Percentiles rank a stretch among this genome's conserved stretches.
phyloP scores from a whole-genome alignment of 2,888 invertebrate genomes.

The Anthophora plumipes region DNA sequence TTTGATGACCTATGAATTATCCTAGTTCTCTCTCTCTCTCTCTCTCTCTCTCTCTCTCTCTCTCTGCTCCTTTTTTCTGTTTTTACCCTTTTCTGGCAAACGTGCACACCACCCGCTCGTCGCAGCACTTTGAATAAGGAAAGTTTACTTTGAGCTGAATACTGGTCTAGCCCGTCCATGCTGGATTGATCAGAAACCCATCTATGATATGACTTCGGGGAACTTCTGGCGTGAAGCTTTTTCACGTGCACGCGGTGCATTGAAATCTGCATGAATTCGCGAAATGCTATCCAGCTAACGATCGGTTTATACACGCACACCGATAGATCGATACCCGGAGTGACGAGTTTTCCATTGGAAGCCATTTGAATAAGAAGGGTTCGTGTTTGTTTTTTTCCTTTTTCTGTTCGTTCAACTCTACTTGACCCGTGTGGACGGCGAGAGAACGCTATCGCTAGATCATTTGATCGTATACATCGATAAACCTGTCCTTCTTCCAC shows the following conservation, averaged over 20 bases:
- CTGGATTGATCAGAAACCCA: slow-evolving; percentile 59
- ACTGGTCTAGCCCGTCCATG: not conserved
- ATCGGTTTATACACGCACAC: slow-evolving; percentile 42
- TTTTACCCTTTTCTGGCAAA: not conserved
- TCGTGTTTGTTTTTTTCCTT: slow-evolving; percentile 42
- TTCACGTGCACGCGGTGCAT: slow-evolving; percentile 12
- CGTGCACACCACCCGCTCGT: not conserved
- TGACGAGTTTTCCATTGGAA: slow-evolving; percentile 39
- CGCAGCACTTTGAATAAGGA: slow-evolving; percentile 40
- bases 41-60: not conserved
- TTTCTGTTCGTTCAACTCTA: slow-evolving; percentile 73
- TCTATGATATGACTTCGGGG: slow-evolving; percentile 45
- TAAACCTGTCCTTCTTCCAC: slow-evolving; percentile 17
- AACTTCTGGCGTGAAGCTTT: slow-evolving; percentile 39
- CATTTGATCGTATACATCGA: slow-evolving; percentile 44
- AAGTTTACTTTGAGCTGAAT: slow-evolving; percentile 29
- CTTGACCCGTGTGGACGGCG: slow-evolving; percentile 67
- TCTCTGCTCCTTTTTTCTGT: not conserved
- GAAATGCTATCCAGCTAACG: slow-evolving; percentile 56
- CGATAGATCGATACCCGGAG: slow-evolving; percentile 47
- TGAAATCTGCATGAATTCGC: slow-evolving; percentile 31
- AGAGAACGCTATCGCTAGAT: slow-evolving; percentile 52
- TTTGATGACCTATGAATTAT: slow-evolving; percentile 51
- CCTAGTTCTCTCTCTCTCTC: too few relatives aligned
- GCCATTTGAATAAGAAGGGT: slow-evolving; percentile 74